Conservation (phyloP, 2,797 vertebrate species). For the Hylomyscus alleni region DNA sequence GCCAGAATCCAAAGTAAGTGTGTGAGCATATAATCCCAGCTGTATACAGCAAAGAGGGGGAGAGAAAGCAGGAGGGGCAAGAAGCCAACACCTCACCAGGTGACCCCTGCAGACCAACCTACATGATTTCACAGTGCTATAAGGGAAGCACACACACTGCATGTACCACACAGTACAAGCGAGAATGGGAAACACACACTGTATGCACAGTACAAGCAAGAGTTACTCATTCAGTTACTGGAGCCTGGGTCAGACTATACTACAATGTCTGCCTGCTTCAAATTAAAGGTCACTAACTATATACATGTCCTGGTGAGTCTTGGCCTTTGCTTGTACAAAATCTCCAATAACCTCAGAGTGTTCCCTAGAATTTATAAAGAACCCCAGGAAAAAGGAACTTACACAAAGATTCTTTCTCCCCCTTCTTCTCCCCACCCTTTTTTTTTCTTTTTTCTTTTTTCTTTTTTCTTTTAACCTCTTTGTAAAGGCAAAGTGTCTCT, state of each 20-base stretch:
- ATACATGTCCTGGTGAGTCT: conserved; percentile 53
- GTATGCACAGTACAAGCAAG: conserved; percentile 62
- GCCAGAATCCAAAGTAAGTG: conserved; percentile 41
- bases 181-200: background rate
- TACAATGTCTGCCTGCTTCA: conserved; percentile 66
- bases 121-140: conserved; percentile 60
- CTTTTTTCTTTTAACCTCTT: background rate
- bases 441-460: background rate
- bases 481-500: conserved; percentile 64
- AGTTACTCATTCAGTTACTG: conserved; percentile 71
- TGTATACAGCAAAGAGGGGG: conserved; percentile 20
- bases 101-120: conserved; percentile 27
- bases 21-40: conserved; percentile 21
- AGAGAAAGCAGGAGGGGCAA: background rate
- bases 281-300: conserved; percentile 2
- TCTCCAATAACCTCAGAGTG: conserved; percentile 71
- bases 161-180: conserved; percentile 71
- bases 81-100: background rate
- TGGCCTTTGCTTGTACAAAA: conserved; percentile 66
- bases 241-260: conserved; percentile 68
- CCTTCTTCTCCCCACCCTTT: fast-evolving
- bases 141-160: conserved; percentile 19
- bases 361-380: conserved; percentile 61
- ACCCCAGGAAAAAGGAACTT: conserved; percentile 59
- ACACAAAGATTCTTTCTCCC: conserved; percentile 66